Base-by-base conservation (phyloP, 2,797 vertebrate species). In the Thunnus albacares region DNA sequence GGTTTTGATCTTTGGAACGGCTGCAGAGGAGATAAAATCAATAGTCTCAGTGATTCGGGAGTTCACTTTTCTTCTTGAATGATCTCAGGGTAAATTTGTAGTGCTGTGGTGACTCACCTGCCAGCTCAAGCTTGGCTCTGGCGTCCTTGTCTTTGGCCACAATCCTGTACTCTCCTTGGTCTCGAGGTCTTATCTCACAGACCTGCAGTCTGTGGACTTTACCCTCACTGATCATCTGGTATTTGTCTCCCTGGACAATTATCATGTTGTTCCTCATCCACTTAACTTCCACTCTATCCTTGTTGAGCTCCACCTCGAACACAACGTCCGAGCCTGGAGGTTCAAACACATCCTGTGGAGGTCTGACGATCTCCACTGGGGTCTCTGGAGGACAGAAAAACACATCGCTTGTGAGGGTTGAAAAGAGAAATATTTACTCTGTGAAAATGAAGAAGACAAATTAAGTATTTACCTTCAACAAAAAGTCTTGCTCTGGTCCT, bases 231-330 rank as follows among this genome's bases (percentile, higher is more conserved):
- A 99, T 98, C 98, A 99, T 99, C 94, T 99, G 98, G 92, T 99
- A 97, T 87, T 99, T 99, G 92, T 99, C 98, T 90, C 98, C 98
- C 87, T 99, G 98, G 84, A 99, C 94, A 0, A 99, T 96, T 72
- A 99, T 96, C 97, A 99, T 99, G 87, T 99, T 99, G 92, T 99
- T 99, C 90, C 98, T 97, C 90, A 99, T 92, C 98, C 98, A 99
- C 77, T 97, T 98, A 57, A 99, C 97, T 69, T 99, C 98, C 85
- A 99, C 98, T 65, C 97, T 95, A 85, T 99, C 98, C 93, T 99
- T 99, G 93, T 99, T 99, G 74, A 99, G 93, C 87, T 99, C 98
- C 33, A 96, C 97, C 81, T 96, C 96, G 68, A 98, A 99, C 83
- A 99, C 95, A 3, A 99, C 90, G 84, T 99, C 98, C 14, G 97